Base-by-base conservation (phyloP, 1,140 invertebrate species). In the Microplitis demolitor region DNA sequence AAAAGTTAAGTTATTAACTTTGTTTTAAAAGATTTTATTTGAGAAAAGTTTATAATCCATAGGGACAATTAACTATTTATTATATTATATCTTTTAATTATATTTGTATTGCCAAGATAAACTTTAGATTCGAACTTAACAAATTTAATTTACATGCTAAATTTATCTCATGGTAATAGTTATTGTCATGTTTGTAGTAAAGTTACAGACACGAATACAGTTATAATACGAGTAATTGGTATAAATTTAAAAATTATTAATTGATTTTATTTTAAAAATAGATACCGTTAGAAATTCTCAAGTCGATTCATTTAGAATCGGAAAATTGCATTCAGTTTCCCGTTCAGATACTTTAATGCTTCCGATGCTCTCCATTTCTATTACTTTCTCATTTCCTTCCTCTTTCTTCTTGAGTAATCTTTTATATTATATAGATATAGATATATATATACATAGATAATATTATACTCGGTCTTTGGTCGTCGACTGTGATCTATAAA, bases 311-410 rank as follows among this genome's bases (percentile, higher is more conserved):
- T 24, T 54, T 24, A 66, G 51, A 39, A 72, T 72, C 58, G 70
- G 70, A 37, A 72, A 72, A 72, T 72, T 72, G 53, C 62, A 72
- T 66, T 66, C 62, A 34, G 39, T 66, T 72, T 58, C 51, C 39
- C 5, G 53, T 68, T 68, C 64, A 39, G 53, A 58, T 72, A 60
- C 56, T 68, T 67, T 67, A 67, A 67, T 67, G 64, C 63, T 66
- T 63, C 37, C 45, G 56, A 73, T 68, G 54, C 64, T 67, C 50
- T 54, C 35, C 14, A 62, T 68, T 61, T 66, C 50, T 61, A 61
- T 16, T 72, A 35, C 54, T 13, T 33, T 37, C n/a, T 61, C 53
- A 34, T 39, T 66, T 56, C 33, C 34, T 73, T 61, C 66, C 53
- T 8, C 5, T 4, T 67, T 31, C 50, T 33, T 51, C 45, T 51